Evolutionary conservation across 2,888 invertebrate species (phyloP), one percentile per base, ranked within the genome.

Genomic region (Xanthorhoe spadicearia): DNA sequence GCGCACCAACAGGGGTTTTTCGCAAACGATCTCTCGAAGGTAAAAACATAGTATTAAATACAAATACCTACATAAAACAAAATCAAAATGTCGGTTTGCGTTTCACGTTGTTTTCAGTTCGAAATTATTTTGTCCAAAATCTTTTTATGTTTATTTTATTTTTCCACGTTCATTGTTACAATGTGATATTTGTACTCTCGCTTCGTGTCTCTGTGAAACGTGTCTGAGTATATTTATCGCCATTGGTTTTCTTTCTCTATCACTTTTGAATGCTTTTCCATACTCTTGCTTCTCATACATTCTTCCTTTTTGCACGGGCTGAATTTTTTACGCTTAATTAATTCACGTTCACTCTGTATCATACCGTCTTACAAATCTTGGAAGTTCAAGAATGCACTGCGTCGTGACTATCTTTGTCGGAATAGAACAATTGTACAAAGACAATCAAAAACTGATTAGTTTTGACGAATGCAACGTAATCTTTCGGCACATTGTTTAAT

Each of bases 21-120:
- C 97, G 97, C 97, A 97, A 97, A 97, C 96, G 97, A 96, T 97
- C 97, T 96, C 97, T 97, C 96, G 97, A 97, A 97, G 97, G 97
- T 97, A 97, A 97, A 96, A 96, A 95, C 86, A 83, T 89, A 88
- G 85, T 89, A 87, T 82, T 88, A 83, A n/a, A n/a, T 86, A 86
- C 83, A 84, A 86, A 83, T 60, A 66, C 54, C 54, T 85, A 81
- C 74, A 80, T 77, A 78, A 84, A 73, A 85, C 83, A 83, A 86
- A 83, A 85, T 79, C 82, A 83, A 87, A 85, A 83, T 81, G 78
- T 88, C 88, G 86, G 87, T 87, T 89, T 70, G 87, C 85, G 83
- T 88, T 88, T 82, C 83, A 84, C 82, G 75, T 85, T 73, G 70
- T 80, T 84, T 88, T 86, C 74, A 75, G 80, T 85, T 71, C 69